These are phyloP conservation scores for Rosalia funebris DNA, from an alignment of 2,888 invertebrate genomes.

Conservation along the genomic window DNA sequence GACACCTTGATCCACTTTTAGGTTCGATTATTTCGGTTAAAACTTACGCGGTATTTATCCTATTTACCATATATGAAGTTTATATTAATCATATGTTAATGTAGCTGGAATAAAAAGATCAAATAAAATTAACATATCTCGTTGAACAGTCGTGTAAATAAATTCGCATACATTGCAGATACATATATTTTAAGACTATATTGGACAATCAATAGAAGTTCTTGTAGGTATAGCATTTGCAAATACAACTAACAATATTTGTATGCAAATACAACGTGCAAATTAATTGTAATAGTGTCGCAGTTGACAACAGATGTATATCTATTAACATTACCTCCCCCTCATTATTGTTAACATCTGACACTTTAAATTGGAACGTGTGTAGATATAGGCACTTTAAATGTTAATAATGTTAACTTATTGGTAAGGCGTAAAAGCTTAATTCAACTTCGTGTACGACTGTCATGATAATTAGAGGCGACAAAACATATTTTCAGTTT, in stretches of 20 bases:
- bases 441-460: no score
- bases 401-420: not conserved
- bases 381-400: not conserved
- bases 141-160: conserved; percentile 14
- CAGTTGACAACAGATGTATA: conserved; percentile 16
- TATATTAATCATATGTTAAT: not conserved
- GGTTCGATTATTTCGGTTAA: not conserved
- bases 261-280: conserved; percentile 20
- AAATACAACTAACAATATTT: conserved; percentile 14
- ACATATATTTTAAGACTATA: conserved; percentile 1
- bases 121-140: conserved; percentile 21
- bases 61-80: not conserved
- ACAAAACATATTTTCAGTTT: no score
- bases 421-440: no score
- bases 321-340: conserved; percentile 2
- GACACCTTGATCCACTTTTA: not conserved
- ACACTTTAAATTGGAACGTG: not conserved
- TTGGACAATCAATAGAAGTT: conserved; percentile 10
- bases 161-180: conserved; percentile 16
- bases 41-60: not conserved
- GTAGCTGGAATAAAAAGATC: not conserved
- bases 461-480: no score
- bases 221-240: conserved; percentile 2
- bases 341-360: conserved; percentile 2
- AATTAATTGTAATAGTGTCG: conserved; percentile 23